Evolutionary conservation across 2,113 vertebrate species (phyloP).

Genomic region (Seriola dumerili): DNA sequence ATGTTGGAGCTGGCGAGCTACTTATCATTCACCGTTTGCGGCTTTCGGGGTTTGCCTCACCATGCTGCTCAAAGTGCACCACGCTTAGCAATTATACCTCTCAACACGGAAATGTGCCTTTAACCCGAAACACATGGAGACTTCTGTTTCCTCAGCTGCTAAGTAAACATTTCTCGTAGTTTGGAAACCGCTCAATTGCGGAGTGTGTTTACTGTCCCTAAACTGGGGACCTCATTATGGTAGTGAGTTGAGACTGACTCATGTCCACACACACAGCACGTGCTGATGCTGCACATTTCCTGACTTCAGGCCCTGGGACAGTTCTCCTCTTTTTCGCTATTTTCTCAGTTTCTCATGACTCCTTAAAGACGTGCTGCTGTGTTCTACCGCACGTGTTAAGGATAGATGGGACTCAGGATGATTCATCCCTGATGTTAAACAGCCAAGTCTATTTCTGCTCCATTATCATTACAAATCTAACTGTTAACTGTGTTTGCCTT

Average conservation of each 20-base stretch:
- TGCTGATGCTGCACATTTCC: constrained; percentile 58
- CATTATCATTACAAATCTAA: constrained; percentile 84
- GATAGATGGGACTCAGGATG: constrained; percentile 62
- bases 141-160: constrained; percentile 93
- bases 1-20: constrained; percentile 86
- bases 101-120: constrained; percentile 88
- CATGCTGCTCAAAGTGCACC: constrained; percentile 79
- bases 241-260: constrained; percentile 58
- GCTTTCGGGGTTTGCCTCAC: constrained; percentile 82
- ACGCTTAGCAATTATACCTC: constrained; percentile 86
- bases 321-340: constrained; percentile 38
- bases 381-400: constrained; percentile 39
- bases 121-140: constrained; percentile 90
- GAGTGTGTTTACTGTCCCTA: constrained; percentile 61
- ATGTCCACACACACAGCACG: constrained; percentile 10
- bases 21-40: constrained; percentile 81
- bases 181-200: constrained; percentile 79
- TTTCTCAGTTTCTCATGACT: constrained; percentile 20
- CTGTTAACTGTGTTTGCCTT: constrained; percentile 81
- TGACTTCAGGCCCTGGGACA: constrained; percentile 23
- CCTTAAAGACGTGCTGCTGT: constrained; percentile 29
- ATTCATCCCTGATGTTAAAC: constrained; percentile 74
- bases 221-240: constrained; percentile 71
- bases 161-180: constrained; percentile 90
- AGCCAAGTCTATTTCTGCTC: constrained; percentile 70